These are phyloP conservation scores for Tadarida brasiliensis DNA, from an alignment of 2,797 vertebrate genomes.

Conservation along the genomic window DNA sequence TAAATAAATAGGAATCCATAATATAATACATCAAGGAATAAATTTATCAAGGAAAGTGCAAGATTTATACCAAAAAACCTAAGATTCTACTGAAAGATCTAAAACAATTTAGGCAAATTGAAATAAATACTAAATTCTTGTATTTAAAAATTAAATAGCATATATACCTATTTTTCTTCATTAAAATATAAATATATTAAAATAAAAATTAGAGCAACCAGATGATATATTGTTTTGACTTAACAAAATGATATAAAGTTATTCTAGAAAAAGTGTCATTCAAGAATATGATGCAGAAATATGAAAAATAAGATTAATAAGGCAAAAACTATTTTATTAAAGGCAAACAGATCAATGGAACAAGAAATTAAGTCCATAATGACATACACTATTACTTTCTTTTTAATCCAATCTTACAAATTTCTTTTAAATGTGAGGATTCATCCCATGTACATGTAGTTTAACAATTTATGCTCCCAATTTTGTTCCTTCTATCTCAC, in stretches of 20 bases:
- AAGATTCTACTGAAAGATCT: neutral
- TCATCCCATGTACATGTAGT: neutral
- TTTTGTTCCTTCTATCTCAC: neutral
- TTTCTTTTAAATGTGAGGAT: neutral
- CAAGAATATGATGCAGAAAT: constrained; percentile 1
- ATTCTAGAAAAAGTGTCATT: neutral
- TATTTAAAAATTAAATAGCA: neutral
- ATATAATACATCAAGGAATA: neutral
- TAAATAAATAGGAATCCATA: neutral
- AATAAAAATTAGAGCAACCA: neutral
- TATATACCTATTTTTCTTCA: neutral
- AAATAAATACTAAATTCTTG: neutral
- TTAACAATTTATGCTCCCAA: neutral
- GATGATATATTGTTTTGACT: neutral
- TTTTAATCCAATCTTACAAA: neutral
- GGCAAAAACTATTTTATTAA: constrained; percentile 12
- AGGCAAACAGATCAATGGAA: neutral
- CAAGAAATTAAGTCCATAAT: neutral
- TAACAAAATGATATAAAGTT: neutral
- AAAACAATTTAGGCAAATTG: neutral
- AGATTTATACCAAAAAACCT: neutral
- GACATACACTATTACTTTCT: neutral
- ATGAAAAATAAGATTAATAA: neutral
- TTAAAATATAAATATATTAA: neutral
- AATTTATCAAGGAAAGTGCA: neutral